These are phyloP conservation scores for Pygoscelis antarcticus DNA, from an alignment of 2,113 vertebrate species.

Conservation along the genomic window DNA sequence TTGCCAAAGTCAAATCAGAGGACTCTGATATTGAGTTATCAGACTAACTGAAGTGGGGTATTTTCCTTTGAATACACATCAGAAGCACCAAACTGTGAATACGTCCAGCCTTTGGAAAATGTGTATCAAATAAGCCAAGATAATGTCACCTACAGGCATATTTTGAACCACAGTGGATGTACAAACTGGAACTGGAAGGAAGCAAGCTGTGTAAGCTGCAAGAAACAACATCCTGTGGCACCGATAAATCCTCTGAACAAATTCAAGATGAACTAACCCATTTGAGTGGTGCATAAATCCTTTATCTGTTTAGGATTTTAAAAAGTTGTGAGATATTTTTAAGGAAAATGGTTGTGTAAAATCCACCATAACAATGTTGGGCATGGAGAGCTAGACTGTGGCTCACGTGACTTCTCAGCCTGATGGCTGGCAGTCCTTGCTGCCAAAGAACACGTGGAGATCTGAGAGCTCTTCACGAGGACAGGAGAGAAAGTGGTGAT, in stretches of 20 bases:
- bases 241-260: conserved; percentile 54
- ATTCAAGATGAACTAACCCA: conserved; percentile 65
- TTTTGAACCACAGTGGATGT: conserved; percentile 71
- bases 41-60: conserved; percentile 72
- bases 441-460: conserved; percentile 42
- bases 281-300: conserved; percentile 75
- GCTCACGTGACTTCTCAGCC: conserved; percentile 62
- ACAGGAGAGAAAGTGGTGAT: background rate
- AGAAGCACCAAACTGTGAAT: conserved; percentile 84
- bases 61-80: conserved; percentile 69
- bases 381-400: conserved; percentile 66
- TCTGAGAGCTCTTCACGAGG: conserved; percentile 26
- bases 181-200: conserved; percentile 73
- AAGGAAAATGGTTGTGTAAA: conserved; percentile 74
- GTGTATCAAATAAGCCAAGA: conserved; percentile 52
- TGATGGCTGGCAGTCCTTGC: conserved; percentile 48
- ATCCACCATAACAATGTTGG: conserved; percentile 69
- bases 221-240: conserved; percentile 55
- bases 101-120: conserved; percentile 72
- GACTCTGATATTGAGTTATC: conserved; percentile 83
- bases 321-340: conserved; percentile 74
- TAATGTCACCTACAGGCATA: conserved; percentile 53
- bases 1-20: conserved; percentile 83
- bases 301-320: conserved; percentile 71
- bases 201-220: conserved; percentile 54